Base-by-base conservation (phyloP, 92 coral and sea anemone species). In the Phenganax stokvisi region DNA sequence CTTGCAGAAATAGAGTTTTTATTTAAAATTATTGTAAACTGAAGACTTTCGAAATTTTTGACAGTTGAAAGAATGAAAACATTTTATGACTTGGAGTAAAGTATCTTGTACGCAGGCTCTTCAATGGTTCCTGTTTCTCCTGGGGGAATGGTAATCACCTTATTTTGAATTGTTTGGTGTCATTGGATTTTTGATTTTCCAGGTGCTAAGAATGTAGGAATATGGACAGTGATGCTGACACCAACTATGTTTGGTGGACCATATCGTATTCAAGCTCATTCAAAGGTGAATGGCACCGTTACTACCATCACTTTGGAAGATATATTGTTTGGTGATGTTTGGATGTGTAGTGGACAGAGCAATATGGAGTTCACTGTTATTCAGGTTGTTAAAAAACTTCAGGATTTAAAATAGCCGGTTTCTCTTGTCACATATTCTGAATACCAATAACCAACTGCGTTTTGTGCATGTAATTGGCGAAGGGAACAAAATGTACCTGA, bases 301-400 rank as follows among this genome's bases (percentile, higher is more conserved):
- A 51, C 60, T 10, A 82, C 84, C 10, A 83, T 83, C 31, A 74
- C 81, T 25, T 80, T 96, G 75, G 60, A 85, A 29, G 97, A 96
- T 87, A 92, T 96, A 53, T 70, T 81, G 62, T 96, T 96, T 89
- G 99, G 99, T 60, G 99, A 96, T 85, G 97, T 96, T 57, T 96
- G 99, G 99, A 84, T 96, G 17, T 96, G 99, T 65, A 96, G 99
- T 85, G 99, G 99, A 17, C 99, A 96, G 72, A 96, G 99, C 62
- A 96, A 96, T 80, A 96, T 96, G 99, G 87, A 86, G 66, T 96
- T 92, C 63, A 85, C 99, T 80, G 89, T 96, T 7, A 47, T 76
- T 52, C 91, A 87, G 99, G 99, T 93, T 51, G 53, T 56, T 77
- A 51, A 9, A 56, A 56, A 53, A 27, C 17, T 25, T 59, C 25